phyloP scores from a whole-genome alignment of 2,113 vertebrate genomes.

The Collichthys lucidus region DNA sequence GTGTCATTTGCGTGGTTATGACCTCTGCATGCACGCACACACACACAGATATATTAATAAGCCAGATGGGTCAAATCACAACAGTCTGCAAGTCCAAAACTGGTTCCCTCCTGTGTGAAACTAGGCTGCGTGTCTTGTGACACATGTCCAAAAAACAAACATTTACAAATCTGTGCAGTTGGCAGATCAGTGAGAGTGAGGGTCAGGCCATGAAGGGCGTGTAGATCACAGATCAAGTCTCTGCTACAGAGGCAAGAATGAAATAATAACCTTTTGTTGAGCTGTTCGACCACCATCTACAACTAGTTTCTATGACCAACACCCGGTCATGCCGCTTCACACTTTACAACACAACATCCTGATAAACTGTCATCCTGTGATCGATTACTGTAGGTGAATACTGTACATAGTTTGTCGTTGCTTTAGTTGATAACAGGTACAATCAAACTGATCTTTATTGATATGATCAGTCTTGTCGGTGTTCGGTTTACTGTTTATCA shows the following conservation, averaged over 20 bases:
- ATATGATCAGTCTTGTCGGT: background rate
- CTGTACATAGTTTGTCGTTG: background rate
- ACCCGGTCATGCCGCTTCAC: no score
- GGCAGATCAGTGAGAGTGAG: background rate
- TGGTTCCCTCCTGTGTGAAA: background rate
- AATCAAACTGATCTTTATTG: background rate
- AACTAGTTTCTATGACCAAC: background rate
- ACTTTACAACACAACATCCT: background rate
- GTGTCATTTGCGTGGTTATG: constrained; percentile 1
- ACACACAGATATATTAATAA: constrained; percentile 12
- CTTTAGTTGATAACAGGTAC: background rate
- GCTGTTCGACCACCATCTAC: background rate
- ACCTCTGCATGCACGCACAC: background rate
- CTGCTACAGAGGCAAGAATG: background rate
- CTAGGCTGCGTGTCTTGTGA: background rate
- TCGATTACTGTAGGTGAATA: background rate
- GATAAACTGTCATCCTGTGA: no score
- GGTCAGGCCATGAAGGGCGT: background rate
- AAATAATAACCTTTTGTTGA: background rate
- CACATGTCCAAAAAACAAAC: constrained; percentile 4
- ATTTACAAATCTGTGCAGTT: constrained; percentile 22
- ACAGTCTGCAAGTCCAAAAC: background rate
- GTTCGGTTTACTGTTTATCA: background rate
- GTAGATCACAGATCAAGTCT: background rate
- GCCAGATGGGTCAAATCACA: constrained; percentile 20